Base-by-base conservation (phyloP, 1,140 invertebrate species). In the Lordiphosa collinella region DNA sequence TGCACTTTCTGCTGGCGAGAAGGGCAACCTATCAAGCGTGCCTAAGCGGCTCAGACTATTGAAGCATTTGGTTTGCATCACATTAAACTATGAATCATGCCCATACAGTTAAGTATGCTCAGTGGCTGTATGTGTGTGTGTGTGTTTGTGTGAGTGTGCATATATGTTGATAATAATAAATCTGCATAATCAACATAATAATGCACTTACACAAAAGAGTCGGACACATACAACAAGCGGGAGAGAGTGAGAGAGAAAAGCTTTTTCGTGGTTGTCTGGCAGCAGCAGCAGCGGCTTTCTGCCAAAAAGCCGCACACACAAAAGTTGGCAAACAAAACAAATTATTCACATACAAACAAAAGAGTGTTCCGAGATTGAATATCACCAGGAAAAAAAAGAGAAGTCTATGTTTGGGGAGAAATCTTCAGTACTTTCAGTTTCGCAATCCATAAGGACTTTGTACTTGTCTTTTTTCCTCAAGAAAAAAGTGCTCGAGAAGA, bases 131-230 rank as follows among this genome's bases (percentile, higher is more conserved):
- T 12, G 1, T 46, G 55, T 43, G 38, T 60, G 41, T 52, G 34
- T 43, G 32, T 10, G 29, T 50, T 10, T 12, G 32, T 40, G 32
- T 47, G 50, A 62, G 60, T 53, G 51, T 38, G 38, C 22, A 50
- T 37, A 36, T 53, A 32, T 55, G 67, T 62, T 64, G 75, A 84
- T 78, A 55, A 73, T 78, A 84, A 82, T 82, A 82, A 52, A 82
- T 64, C 64, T 68, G 67, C 46, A 70, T 70, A 70, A 70, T 70
- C 67, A 70, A 70, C 67, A 82, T 72, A 59, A 82, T 78, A 84
- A 84, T 78, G 67, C 67, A 73, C 60, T 71, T 75, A 84, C 53
- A 65, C 34, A 52, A 32, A 25, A 25, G 31, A 31, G 46, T 1
- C 22, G 11, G 7, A 46, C 22, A 29, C 13, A n/a, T 13, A 40